Percentiles rank a stretch among this genome's conserved stretches.
Conservation (phyloP, 2,797 vertebrate genomes). For the Pempheris klunzingeri region DNA sequence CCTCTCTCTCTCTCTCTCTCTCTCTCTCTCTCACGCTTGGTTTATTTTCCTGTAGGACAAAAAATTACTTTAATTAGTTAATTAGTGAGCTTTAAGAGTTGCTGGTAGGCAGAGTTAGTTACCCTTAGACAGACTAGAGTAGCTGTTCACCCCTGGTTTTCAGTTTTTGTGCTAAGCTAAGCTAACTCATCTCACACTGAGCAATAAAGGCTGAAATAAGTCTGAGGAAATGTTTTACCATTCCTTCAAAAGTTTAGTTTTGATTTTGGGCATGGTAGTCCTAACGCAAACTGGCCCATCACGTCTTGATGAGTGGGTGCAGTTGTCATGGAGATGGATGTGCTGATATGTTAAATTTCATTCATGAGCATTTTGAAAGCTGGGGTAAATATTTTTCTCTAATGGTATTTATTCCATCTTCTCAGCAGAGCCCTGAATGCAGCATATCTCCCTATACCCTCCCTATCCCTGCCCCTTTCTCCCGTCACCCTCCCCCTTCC, state of each 20-base stretch:
- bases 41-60: constrained; percentile 29
- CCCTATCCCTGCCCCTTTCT: constrained; percentile 59
- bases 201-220: too few species aligned
- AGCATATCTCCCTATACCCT: constrained; percentile 50
- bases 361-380: neutral
- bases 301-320: constrained; percentile 1
- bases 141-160: neutral
- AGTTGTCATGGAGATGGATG: constrained; percentile 7
- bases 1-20: neutral
- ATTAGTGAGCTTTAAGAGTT: neutral
- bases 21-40: constrained; percentile 1
- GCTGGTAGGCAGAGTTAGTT: neutral
- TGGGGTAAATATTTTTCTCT: neutral
- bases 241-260: neutral
- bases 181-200: too few species aligned
- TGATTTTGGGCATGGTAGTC: neutral
- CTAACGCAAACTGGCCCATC: too few species aligned
- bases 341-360: neutral
- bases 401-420: constrained; percentile 26
- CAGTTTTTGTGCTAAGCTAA: neutral
- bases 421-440: constrained; percentile 52
- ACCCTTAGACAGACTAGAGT: neutral
- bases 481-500: constrained; percentile 26
- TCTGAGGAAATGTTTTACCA: neutral
- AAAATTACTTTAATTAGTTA: neutral